These are phyloP conservation scores for Orthonyx spaldingii DNA, from an alignment of 2,113 vertebrate genomes.

Conservation along the genomic window DNA sequence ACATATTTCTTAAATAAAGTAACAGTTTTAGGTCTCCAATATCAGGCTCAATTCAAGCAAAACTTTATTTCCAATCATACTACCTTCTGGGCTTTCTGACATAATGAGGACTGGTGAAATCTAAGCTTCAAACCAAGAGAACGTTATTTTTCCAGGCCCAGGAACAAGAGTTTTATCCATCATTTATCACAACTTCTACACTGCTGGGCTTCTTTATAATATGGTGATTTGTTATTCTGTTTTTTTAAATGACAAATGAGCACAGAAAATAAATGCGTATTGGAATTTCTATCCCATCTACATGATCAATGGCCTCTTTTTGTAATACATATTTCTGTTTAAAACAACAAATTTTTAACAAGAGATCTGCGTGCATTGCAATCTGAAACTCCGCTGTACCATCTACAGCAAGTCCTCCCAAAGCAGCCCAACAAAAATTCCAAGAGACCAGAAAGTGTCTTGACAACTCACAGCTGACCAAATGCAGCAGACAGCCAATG, in stretches of 20 bases:
- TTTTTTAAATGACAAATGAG: not conserved
- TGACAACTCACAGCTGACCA: not conserved
- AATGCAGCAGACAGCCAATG: fast-evolving
- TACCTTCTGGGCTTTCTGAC: not conserved
- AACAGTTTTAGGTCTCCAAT: not conserved
- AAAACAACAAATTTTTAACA: not conserved
- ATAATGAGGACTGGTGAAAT: not conserved
- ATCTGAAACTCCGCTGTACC: not conserved
- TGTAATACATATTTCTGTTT: not conserved
- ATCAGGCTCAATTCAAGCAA: not conserved
- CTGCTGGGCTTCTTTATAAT: not conserved
- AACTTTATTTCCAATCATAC: not conserved
- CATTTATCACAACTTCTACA: not conserved
- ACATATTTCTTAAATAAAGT: not conserved
- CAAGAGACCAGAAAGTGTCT: not conserved
- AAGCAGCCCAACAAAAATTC: not conserved
- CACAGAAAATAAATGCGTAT: not conserved
- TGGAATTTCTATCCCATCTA: not conserved
- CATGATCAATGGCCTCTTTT: not conserved
- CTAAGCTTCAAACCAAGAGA: not conserved
- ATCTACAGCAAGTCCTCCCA: not conserved
- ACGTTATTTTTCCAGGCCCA: not conserved
- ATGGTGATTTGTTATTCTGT: not conserved
- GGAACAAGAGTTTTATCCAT: not conserved
- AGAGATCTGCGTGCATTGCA: not conserved